These are phyloP conservation scores for Dascyllus trimaculatus DNA, from an alignment of 2,113 vertebrate species.

Conservation along the genomic window DNA sequence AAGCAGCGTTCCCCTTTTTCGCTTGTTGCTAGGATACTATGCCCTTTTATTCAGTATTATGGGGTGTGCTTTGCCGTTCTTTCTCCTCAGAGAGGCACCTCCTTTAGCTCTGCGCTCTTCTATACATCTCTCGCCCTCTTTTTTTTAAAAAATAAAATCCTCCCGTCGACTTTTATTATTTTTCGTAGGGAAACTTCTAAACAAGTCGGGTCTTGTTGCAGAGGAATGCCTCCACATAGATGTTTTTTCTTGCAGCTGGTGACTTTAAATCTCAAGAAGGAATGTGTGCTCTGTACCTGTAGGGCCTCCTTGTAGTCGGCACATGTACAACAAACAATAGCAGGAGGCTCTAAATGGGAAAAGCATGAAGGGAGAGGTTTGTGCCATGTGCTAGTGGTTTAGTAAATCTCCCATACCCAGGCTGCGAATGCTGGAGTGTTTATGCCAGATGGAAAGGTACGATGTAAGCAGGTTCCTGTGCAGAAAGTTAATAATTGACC, in stretches of 20 bases:
- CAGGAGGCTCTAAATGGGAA: constrained; percentile 5
- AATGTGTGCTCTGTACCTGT: constrained; percentile 32
- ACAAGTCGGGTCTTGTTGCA: constrained; percentile 50
- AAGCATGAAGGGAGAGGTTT: background rate
- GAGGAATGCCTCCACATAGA: constrained; percentile 35
- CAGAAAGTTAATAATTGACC: constrained; percentile 48
- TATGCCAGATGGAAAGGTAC: constrained; percentile 30
- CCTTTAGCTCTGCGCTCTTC: constrained; percentile 18
- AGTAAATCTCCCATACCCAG: constrained; percentile 19
- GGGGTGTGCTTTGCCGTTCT: constrained; percentile 54
- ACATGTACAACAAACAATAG: constrained; percentile 35
- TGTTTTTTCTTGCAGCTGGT: background rate
- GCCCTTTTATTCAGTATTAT: constrained; percentile 60
- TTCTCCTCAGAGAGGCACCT: constrained; percentile 43
- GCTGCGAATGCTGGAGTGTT: constrained; percentile 33
- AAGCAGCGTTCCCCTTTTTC: constrained; percentile 53
- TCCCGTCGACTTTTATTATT: constrained; percentile 33
- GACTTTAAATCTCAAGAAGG: constrained; percentile 42
- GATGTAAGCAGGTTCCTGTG: constrained; percentile 30
- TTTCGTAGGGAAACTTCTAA: constrained; percentile 46
- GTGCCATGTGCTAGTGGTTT: constrained; percentile 39
- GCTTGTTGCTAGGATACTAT: constrained; percentile 84
- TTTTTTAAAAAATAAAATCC: constrained; percentile 11
- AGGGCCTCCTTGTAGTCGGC: constrained; percentile 25
- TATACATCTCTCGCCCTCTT: constrained; percentile 5